Conservation (phyloP, 2,113 vertebrate genomes). For the Aegithalos caudatus region DNA sequence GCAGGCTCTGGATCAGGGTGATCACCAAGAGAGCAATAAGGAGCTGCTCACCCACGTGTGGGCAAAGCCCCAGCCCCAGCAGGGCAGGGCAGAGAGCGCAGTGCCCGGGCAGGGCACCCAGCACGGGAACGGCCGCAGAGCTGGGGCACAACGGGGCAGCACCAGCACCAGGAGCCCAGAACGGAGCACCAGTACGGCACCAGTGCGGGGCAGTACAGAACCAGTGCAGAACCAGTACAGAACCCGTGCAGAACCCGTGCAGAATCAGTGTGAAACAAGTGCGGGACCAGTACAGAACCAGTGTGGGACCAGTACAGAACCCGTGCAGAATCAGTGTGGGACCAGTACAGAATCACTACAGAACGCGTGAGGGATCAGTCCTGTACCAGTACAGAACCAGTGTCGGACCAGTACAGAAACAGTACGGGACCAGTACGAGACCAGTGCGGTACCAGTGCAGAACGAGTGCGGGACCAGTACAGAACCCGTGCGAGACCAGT, state of each 20-base stretch:
- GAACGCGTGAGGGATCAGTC: fast-evolving
- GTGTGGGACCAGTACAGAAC: fast-evolving
- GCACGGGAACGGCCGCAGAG: fast-evolving
- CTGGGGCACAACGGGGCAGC: fast-evolving
- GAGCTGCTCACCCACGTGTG: neutral
- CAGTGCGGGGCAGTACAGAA: fast-evolving
- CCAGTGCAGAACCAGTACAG: fast-evolving
- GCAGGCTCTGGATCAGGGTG: neutral
- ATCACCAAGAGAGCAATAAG: fast-evolving
- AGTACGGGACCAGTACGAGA: fast-evolving
- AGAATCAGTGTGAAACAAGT: fast-evolving
- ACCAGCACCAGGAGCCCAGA: neutral
- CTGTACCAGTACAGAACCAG: fast-evolving
- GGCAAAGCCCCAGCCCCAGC: neutral
- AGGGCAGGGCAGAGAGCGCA: neutral
- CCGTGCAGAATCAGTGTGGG: fast-evolving
- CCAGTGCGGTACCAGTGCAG: fast-evolving
- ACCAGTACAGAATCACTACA: fast-evolving
- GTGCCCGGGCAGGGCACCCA: fast-evolving
- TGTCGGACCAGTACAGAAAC: fast-evolving
- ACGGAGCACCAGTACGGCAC: neutral
- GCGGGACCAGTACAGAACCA: fast-evolving
- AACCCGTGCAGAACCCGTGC: fast-evolving
- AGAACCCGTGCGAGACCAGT: fast-evolving
- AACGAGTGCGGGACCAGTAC: fast-evolving